phyloP scores from a whole-genome alignment of 2,113 vertebrate species.

The Malurus melanocephalus region DNA sequence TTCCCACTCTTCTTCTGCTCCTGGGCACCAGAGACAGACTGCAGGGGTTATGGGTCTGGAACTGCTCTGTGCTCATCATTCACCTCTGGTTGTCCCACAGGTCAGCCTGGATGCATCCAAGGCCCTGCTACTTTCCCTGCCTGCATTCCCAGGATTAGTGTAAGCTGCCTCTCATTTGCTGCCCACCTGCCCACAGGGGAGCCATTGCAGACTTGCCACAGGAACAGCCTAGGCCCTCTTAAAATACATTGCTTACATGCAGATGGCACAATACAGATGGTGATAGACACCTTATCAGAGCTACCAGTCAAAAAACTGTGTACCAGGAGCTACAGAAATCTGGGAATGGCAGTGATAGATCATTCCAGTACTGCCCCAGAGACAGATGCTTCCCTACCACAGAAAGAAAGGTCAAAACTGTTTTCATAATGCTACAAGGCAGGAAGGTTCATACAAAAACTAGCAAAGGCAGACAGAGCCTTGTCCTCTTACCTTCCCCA shows the following conservation, averaged over 20 bases:
- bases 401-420: not conserved
- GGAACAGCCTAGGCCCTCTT: not conserved
- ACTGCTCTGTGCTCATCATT: not conserved
- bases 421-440: not conserved
- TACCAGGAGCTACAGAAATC: not conserved
- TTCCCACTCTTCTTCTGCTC: not conserved
- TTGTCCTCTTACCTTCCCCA: not conserved
- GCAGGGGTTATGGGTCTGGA: not conserved
- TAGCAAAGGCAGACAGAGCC: not conserved
- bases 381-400: not conserved
- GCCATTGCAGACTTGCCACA: not conserved
- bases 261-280: not conserved
- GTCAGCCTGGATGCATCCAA: not conserved
- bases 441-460: not conserved
- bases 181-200: not conserved
- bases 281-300: not conserved
- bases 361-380: not conserved
- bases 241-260: not conserved
- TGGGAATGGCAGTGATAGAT: not conserved
- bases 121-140: not conserved
- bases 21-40: not conserved
- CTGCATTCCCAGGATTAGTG: not conserved
- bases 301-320: not conserved
- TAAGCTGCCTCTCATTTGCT: not conserved
- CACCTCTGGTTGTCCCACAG: rapidly evolving